These are phyloP conservation scores for Calosoma granatense DNA, from an alignment of 1,140 invertebrate genomes.

Conservation along the genomic window DNA sequence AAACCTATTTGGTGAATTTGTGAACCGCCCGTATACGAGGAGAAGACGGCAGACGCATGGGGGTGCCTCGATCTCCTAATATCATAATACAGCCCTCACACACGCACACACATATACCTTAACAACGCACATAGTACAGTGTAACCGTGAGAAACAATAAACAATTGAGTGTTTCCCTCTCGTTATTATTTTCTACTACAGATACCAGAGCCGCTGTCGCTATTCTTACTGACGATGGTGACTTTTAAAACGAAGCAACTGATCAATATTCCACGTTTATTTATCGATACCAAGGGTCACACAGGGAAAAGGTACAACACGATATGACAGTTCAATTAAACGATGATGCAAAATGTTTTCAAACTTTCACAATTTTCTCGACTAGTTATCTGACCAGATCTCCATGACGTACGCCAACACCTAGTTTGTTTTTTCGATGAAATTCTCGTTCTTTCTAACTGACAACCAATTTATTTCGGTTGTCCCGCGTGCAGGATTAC, in stretches of 20 bases:
- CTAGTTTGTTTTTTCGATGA: background rate
- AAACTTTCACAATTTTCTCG: background rate
- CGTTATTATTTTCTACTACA: too few relatives aligned
- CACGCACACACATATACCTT: too few relatives aligned
- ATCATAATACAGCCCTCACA: background rate
- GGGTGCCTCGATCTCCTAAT: slow-evolving; percentile 2
- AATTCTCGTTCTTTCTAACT: background rate
- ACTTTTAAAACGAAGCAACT: too few relatives aligned
- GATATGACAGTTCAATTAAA: background rate
- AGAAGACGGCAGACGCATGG: background rate
- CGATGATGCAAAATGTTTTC: background rate
- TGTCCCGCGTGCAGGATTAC: slow-evolving; percentile 2
- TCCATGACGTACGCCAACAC: background rate
- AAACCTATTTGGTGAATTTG: slow-evolving; percentile 6
- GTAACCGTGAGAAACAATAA: too few relatives aligned
- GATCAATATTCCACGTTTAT: too few relatives aligned
- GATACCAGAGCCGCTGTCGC: too few relatives aligned
- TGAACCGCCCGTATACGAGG: background rate
- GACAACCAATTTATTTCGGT: slow-evolving; percentile 2
- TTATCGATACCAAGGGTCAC: background rate
- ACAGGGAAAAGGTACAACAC: background rate
- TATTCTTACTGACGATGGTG: too few relatives aligned
- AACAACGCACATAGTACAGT: background rate
- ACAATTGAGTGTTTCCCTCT: too few relatives aligned
- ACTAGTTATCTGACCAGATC: background rate